These are phyloP conservation scores for Xiphorhynchus elegans DNA, from an alignment of 2,113 vertebrate species.

Conservation along the genomic window DNA sequence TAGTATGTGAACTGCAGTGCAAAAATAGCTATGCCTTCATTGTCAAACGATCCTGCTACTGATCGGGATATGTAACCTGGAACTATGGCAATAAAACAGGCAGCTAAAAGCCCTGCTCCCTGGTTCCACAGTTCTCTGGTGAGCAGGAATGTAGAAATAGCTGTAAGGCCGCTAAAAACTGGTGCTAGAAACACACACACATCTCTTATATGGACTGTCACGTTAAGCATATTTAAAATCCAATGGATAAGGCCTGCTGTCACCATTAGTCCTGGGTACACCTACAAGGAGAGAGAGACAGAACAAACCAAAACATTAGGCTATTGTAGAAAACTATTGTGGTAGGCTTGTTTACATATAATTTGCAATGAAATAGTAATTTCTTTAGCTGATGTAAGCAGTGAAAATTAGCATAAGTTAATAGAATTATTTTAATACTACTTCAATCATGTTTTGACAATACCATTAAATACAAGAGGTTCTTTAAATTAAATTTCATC, in stretches of 20 bases:
- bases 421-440: constrained; percentile 5
- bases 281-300: constrained; percentile 72
- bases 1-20: constrained; percentile 99
- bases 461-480: background rate
- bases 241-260: constrained; percentile 99
- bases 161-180: constrained; percentile 97
- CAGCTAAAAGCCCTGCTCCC: constrained; percentile 95
- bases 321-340: background rate
- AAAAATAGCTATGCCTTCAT: constrained; percentile 99
- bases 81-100: constrained; percentile 98
- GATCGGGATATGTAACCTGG: constrained; percentile 98
- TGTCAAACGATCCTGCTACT: constrained; percentile 98
- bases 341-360: background rate
- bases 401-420: background rate
- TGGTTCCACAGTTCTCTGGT: constrained; percentile 99
- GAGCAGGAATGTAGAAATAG: constrained; percentile 97
- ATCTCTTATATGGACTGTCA: constrained; percentile 97
- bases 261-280: constrained; percentile 98
- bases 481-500: constrained; percentile 20
- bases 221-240: constrained; percentile 93
- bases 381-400: background rate
- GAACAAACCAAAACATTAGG: background rate
- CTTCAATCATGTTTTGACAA: constrained; percentile 22
- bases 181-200: constrained; percentile 98
- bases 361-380: background rate